Evolutionary conservation across 1,140 invertebrate genomes (phyloP).

Genomic region (Lepidostoma basale): DNA sequence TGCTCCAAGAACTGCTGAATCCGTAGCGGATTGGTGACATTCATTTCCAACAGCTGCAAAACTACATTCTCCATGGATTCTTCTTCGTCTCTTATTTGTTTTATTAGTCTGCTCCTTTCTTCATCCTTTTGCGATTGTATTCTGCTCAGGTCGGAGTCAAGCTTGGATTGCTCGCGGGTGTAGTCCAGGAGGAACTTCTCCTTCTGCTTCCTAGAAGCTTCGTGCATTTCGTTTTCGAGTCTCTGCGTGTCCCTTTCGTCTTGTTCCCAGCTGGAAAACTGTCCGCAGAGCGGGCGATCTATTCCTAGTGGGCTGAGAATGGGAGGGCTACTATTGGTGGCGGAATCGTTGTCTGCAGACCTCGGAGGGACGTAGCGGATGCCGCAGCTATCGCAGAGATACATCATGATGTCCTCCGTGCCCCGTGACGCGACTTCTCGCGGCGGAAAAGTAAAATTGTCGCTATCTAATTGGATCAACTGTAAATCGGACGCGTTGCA

Average conservation of each 20-base stretch:
- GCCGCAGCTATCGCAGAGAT: slow-evolving; percentile 62
- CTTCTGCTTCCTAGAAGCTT: slow-evolving; percentile 55
- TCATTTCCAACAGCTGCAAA: slow-evolving; percentile 66
- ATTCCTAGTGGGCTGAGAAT: slow-evolving; percentile 25
- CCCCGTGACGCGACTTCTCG: slow-evolving; percentile 63
- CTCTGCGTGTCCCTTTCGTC: slow-evolving; percentile 55
- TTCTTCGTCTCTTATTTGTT: slow-evolving; percentile 66
- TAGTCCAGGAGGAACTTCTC: slow-evolving; percentile 67
- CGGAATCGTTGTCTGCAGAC: slow-evolving; percentile 42
- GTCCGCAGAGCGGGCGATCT: slow-evolving; percentile 20
- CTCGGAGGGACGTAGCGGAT: slow-evolving; percentile 52
- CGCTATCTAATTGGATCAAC: slow-evolving; percentile 65
- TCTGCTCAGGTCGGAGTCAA: slow-evolving; percentile 69
- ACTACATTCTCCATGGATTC: slow-evolving; percentile 69
- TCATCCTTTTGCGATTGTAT: slow-evolving; percentile 68
- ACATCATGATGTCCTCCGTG: slow-evolving; percentile 70
- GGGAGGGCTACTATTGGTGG: slow-evolving; percentile 40
- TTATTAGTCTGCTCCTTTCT: slow-evolving; percentile 66
- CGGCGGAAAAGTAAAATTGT: slow-evolving; percentile 69
- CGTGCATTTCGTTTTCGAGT: slow-evolving; percentile 57
- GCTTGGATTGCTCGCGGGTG: slow-evolving; percentile 65
- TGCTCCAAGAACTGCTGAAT: slow-evolving; percentile 67
- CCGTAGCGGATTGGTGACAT: slow-evolving; percentile 63
- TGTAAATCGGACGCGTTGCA: slow-evolving; percentile 64
- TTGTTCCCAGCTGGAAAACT: slow-evolving; percentile 52